Base-by-base conservation (phyloP, 2,888 invertebrate species). In the Lithodes maja region DNA sequence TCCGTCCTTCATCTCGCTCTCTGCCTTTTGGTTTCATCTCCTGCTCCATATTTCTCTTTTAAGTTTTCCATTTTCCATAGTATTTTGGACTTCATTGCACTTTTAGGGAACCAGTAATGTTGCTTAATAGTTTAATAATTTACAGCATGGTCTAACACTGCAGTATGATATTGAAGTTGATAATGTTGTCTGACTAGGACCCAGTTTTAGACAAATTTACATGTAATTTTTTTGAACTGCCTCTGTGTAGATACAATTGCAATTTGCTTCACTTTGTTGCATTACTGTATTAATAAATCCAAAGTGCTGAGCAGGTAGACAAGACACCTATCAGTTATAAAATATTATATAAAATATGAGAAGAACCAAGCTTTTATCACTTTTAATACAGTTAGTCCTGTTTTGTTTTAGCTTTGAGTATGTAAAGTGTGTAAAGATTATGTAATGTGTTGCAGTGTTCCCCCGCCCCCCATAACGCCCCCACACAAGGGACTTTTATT, bases 101-200 rank as follows among this genome's bases (percentile, higher is more conserved):
- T 80, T 85, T 61, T 84, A 88, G 88, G 88, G 84, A 83, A 84
- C 77, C 88, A 89, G 88, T 89, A 89, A 85, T 89, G 88, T 89
- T 89, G 88, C 88, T 89, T 89, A 68, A 85, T 89, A 89, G 88
- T 89, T 80, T 82, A 82, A 84, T 74, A 79, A 85, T 84, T 89
- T 75, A 85, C 85, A 89, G 88, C 88, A 89, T 89, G 88, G 80
- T 89, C 85, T 89, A 89, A 89, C 88, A 88, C 88, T 89, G 88
- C 88, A 89, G 88, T 89, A 80, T 89, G 88, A 89, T 85, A 81
- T 84, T 85, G 88, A 84, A 85, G 84, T 77, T 89, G 88, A 89
- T 89, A 89, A 74, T 89, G 85, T 89, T 89, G 88, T 89, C 85
- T 89, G 84, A 84, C 68, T 89, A 89, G 88, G 85, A 89, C 81